Percentiles rank a stretch among this genome's conserved stretches.
These are phyloP conservation scores for Drosophila kurseongensis DNA, from an alignment of 1,140 invertebrate species.

Conservation along the genomic window DNA sequence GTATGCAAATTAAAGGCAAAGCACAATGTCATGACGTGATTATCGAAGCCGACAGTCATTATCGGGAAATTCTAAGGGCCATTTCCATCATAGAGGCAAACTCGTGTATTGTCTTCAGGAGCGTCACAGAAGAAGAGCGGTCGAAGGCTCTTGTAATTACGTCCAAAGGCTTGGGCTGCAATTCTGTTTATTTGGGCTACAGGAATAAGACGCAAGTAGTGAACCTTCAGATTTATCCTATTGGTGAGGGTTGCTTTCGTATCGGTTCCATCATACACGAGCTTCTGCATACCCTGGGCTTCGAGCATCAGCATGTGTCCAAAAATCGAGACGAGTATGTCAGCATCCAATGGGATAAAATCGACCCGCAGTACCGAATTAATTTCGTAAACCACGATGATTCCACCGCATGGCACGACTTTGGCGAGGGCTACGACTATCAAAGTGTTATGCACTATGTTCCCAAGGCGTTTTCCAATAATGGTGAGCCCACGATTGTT, in stretches of 20 bases:
- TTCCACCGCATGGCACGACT: conserved; percentile 60
- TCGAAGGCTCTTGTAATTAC: conserved; percentile 24
- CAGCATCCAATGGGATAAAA: conserved; percentile 86
- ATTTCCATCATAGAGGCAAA: conserved; percentile 9
- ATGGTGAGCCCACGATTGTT: conserved; percentile 88
- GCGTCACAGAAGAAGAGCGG: background rate
- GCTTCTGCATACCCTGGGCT: conserved; percentile 87
- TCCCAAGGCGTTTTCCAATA: conserved; percentile 88
- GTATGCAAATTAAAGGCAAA: background rate
- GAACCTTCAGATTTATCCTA: conserved; percentile 84
- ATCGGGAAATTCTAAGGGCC: conserved; percentile 3
- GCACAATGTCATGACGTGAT: background rate
- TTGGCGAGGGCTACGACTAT: conserved; percentile 87
- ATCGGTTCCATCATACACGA: conserved; percentile 88
- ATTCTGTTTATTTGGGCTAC: conserved; percentile 85
- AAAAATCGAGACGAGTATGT: conserved; percentile 87
- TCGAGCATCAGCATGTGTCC: conserved; percentile 87
- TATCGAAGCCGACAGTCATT: conserved; percentile 10
- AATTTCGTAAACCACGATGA: conserved; percentile 86
- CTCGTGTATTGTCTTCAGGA: conserved; percentile 37
- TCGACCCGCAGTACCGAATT: conserved; percentile 80
- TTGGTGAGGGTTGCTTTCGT: conserved; percentile 85
- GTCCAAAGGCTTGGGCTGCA: conserved; percentile 72
- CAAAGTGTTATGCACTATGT: conserved; percentile 92
- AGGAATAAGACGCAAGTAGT: conserved; percentile 84